Evolutionary conservation across 1,140 invertebrate species (phyloP), one percentile per base, ranked within the genome.

Genomic region (Vollenhovia emeryi): DNA sequence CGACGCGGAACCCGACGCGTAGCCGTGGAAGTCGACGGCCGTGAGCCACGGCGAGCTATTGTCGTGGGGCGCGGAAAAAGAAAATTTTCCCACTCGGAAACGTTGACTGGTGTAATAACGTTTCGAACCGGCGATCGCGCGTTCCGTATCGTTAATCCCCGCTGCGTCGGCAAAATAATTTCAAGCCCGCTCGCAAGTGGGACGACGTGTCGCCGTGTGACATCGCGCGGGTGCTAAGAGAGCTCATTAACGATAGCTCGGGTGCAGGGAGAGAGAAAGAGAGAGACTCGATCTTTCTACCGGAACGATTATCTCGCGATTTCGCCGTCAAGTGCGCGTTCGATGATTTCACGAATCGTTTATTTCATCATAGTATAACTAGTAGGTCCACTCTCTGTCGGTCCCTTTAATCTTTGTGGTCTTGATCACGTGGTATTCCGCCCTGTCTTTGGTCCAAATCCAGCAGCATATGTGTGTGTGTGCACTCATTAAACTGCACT

Each of bases 111-210:
- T 82, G 74, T 80, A 87, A 85, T 85, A 59, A 87, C 73, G 74
- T 74, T 57, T 57, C 21, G 3, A n/a, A n/a, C n/a, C 36, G 69
- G 15, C 52, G 45, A 74, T 84, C 85, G 59, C 85, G 59, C 21
- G 86, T 79, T 87, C 45, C 73, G 52, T 88, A 74, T 88, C 82
- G 69, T 87, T 87, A 87, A 87, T 87, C 57, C 84, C 33, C 11
- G 50, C 50, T 21, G 40, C 15, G 33, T n/a, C 43, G 11, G 27
- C 11, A 43, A 43, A 13, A n/a, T 27, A n/a, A 30, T 33, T 55
- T 45, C 21, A 43, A 59, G 24, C 24, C 11, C 48, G 13, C 13
- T 50, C n/a, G 45, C 24, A n/a, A 79, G 11, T 15, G 68, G 27
- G 27, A 33, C 69, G 43, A 11, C 15, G 45, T 7, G 43, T 9